Conservation (phyloP, 2,888 invertebrate species). For the Ceriagrion tenellum region DNA sequence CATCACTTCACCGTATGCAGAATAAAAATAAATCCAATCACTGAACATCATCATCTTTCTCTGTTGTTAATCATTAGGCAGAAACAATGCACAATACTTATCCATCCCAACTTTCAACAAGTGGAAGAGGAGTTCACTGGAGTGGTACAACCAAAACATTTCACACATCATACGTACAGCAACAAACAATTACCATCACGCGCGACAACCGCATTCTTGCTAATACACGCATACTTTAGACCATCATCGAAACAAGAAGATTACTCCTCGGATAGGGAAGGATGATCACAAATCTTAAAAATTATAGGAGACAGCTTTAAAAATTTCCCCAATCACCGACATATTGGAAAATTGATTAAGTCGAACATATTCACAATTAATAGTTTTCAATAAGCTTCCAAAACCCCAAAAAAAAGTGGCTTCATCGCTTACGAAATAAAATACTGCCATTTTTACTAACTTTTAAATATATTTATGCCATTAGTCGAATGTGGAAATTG, state of each 20-base stretch:
- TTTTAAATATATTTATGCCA: background rate
- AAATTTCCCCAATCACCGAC: background rate
- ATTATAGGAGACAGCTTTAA: slow-evolving; percentile 1
- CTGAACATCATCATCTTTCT: slow-evolving; percentile 6
- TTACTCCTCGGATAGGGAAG: background rate
- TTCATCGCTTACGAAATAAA: slow-evolving; percentile 50
- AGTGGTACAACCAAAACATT: background rate
- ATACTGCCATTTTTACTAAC: slow-evolving; percentile 40
- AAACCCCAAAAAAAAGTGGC: background rate
- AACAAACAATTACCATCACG: background rate
- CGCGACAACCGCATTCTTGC: background rate
- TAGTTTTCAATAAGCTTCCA: background rate
- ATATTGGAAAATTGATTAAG: background rate
- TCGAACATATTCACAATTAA: background rate
- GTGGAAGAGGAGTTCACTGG: background rate
- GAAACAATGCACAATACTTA: slow-evolving; percentile 7
- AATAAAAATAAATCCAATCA: slow-evolving; percentile 62
- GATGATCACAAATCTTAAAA: background rate
- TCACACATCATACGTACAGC: background rate
- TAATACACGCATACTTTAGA: background rate
- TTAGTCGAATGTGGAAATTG: background rate
- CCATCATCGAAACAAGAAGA: slow-evolving; percentile 11
- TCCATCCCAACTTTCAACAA: background rate
- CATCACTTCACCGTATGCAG: background rate
- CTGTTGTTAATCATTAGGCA: background rate